A percentile compares a stretch with the other conserved stretches of the same genome.
Evolutionary conservation across 2,888 invertebrate genomes (phyloP).

Genomic region (Gymnoscelis rufifasciata): DNA sequence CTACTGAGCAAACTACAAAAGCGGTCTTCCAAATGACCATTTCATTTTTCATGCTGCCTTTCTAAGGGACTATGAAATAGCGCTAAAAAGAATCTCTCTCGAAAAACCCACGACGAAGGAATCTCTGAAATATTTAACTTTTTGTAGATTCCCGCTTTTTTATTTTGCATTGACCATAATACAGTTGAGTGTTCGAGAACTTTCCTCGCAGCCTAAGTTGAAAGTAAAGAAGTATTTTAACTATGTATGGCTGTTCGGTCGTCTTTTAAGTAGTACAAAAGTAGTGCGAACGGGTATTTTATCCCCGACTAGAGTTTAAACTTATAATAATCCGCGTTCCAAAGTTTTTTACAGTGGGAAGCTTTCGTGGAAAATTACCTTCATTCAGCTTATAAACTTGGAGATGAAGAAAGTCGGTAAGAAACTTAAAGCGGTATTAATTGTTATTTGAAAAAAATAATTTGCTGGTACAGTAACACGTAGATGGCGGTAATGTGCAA

Average conservation of each 20-base stretch:
- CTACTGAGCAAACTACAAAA: constrained; percentile 16
- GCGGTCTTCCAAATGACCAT: constrained; percentile 27
- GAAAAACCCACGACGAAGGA: constrained; percentile 40
- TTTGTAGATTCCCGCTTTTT: constrained; percentile 41
- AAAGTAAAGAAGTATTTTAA: constrained; percentile 49
- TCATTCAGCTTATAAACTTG: neutral
- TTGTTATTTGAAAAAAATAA: no score
- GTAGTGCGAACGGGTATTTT: constrained; percentile 21
- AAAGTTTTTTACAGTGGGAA: neutral
- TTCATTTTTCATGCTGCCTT: constrained; percentile 36
- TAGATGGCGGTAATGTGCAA: neutral
- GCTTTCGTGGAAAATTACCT: neutral
- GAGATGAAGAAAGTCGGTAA: neutral
- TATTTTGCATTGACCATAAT: constrained; percentile 54
- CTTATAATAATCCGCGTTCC: constrained; percentile 23
- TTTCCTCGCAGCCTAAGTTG: constrained; percentile 41
- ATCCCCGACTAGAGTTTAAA: constrained; percentile 9
- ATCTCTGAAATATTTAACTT: constrained; percentile 58
- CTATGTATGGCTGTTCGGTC: constrained; percentile 22
- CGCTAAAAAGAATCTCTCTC: constrained; percentile 31
- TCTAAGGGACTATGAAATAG: constrained; percentile 39
- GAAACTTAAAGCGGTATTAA: no score
- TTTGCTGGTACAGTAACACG: neutral
- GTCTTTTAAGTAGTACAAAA: constrained; percentile 26
- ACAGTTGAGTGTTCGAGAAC: constrained; percentile 46